These are phyloP conservation scores for Diabrotica virgifera DNA, from an alignment of 1,140 invertebrate species.

Conservation along the genomic window DNA sequence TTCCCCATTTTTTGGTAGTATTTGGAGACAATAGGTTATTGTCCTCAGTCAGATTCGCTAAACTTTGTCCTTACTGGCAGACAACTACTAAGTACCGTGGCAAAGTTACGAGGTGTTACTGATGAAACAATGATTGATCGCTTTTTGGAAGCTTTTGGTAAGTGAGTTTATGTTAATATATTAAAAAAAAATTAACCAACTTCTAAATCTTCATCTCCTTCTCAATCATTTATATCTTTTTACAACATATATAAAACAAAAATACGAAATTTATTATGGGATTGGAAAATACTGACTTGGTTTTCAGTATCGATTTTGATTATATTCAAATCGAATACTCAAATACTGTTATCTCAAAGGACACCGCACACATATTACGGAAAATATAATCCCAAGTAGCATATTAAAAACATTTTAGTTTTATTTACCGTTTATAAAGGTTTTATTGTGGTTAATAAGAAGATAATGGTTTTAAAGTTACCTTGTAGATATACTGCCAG, in stretches of 20 bases:
- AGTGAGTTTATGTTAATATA: constrained; percentile 22
- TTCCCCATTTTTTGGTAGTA: constrained; percentile 50
- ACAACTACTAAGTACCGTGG: constrained; percentile 68
- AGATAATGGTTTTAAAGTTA: no score
- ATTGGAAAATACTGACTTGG: no score
- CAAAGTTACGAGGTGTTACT: constrained; percentile 59
- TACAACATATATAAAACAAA: neutral
- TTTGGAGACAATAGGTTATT: constrained; percentile 61
- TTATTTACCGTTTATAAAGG: no score
- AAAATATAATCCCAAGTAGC: no score
- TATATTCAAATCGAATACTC: no score
- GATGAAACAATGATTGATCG: constrained; percentile 50
- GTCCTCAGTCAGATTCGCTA: constrained; percentile 70
- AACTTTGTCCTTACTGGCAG: constrained; percentile 65
- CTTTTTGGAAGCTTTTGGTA: constrained; percentile 58
- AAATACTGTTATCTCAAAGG: no score
- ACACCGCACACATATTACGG: no score
- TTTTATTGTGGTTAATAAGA: no score
- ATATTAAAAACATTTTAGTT: no score
- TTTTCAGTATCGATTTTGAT: no score
- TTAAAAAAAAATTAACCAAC: no score
- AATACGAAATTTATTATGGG: neutral
- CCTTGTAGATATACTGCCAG: no score
- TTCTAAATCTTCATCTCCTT: neutral
- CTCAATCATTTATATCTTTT: neutral